Percentiles rank a stretch among this genome's conserved stretches.
These are phyloP conservation scores for Neolamprologus longior DNA, from an alignment of 2,113 vertebrate species.

Conservation along the genomic window DNA sequence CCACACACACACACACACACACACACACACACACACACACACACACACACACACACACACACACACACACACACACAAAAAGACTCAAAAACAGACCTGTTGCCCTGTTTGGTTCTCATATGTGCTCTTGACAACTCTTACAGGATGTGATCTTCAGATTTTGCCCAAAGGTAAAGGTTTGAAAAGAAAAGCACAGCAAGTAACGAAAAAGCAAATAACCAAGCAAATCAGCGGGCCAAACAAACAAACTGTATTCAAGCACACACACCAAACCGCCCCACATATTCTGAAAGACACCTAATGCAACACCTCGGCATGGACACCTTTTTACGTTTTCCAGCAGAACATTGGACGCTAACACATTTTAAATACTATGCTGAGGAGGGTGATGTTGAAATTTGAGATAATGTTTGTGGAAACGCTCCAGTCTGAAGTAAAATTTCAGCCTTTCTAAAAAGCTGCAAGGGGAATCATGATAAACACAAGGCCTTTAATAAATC, in stretches of 20 bases:
- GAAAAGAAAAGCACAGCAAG: conserved; percentile 7
- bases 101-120: conserved; percentile 36
- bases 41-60: neutral
- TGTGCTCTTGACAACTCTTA: conserved; percentile 33
- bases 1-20: too few species aligned
- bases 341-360: neutral
- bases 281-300: neutral
- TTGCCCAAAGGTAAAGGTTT: conserved; percentile 37
- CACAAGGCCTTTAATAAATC: neutral
- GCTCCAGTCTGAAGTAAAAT: neutral
- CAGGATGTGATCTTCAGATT: conserved; percentile 36
- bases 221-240: neutral
- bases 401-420: neutral
- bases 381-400: neutral
- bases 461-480: neutral
- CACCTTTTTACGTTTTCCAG: neutral
- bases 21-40: too few species aligned
- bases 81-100: conserved; percentile 29
- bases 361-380: neutral
- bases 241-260: neutral
- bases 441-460: neutral
- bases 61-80: neutral
- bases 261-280: neutral
- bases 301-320: neutral
- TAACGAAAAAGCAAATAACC: neutral